Conservation (phyloP, 37 sponge, comb jelly and placozoan genomes). For the Lycopodina hypogea region DNA sequence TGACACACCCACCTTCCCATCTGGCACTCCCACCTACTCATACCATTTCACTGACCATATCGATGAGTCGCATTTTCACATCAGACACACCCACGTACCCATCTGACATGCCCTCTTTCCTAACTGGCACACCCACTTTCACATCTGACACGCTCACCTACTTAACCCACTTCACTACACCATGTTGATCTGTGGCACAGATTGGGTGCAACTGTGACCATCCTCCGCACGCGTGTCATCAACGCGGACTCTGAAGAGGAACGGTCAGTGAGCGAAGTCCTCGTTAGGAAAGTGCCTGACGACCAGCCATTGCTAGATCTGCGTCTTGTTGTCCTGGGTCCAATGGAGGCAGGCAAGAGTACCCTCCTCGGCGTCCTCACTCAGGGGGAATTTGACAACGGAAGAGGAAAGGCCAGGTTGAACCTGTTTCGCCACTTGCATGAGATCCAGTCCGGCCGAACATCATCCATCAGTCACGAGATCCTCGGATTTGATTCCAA, state of each 20-base stretch:
- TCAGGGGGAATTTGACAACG: conserved; percentile 97
- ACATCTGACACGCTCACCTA: too few species aligned
- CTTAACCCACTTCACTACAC: too few species aligned
- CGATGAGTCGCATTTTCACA: too few species aligned
- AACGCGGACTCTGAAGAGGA: background rate
- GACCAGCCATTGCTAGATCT: conserved; percentile 91
- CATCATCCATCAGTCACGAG: conserved; percentile 91
- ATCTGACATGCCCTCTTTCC: too few species aligned
- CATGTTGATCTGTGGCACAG: conserved; percentile 20
- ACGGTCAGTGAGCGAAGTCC: conserved; percentile 63
- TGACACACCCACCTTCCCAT: too few species aligned
- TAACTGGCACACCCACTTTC: too few species aligned
- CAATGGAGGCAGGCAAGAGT: conserved; percentile 94
- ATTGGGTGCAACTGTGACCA: conserved; percentile 71
- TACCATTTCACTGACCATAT: too few species aligned
- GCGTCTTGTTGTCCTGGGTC: conserved; percentile 90
- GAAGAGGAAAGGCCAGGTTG: conserved; percentile 88
- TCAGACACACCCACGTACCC: too few species aligned
- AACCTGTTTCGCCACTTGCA: conserved; percentile 96
- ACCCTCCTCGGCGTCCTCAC: conserved; percentile 96
- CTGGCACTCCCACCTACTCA: too few species aligned
- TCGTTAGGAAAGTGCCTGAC: conserved; percentile 87
- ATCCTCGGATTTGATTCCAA: conserved; percentile 88
- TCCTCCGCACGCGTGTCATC: conserved; percentile 31
- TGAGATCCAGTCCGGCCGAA: conserved; percentile 95